These are phyloP conservation scores for Tetraneura akinire DNA, from an alignment of 1,140 invertebrate genomes.

Conservation along the genomic window DNA sequence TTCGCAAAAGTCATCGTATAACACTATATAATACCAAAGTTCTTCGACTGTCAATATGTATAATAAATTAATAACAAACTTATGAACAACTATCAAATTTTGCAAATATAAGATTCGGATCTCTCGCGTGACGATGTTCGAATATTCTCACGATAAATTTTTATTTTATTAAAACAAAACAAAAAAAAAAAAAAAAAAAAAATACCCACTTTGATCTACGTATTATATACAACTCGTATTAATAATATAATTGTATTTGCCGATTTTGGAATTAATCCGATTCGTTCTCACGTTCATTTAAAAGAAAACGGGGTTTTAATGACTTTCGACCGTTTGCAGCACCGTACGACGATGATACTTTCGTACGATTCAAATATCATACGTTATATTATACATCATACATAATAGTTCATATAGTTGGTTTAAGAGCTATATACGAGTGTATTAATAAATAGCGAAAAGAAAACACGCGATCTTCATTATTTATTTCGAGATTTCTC, in stretches of 20 bases:
- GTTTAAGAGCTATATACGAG: neutral
- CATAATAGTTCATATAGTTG: neutral
- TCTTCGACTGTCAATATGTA: no score
- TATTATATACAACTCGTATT: no score
- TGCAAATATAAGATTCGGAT: neutral
- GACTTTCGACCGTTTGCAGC: neutral
- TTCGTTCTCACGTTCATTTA: slow-evolving; percentile 26
- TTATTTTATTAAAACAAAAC: neutral
- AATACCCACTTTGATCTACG: neutral
- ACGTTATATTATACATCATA: neutral
- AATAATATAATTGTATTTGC: neutral
- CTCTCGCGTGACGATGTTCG: neutral
- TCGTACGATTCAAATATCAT: neutral
- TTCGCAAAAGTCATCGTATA: no score
- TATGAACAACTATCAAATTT: neutral
- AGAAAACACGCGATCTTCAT: neutral
- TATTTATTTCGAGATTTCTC: neutral
- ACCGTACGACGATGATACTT: no score
- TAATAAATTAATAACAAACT: no score
- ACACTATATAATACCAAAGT: no score
- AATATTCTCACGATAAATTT: neutral
- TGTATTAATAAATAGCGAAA: neutral
- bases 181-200: neutral
- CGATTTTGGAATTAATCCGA: neutral
- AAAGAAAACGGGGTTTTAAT: neutral